Evolutionary conservation across 2,797 vertebrate genomes (phyloP), one percentile per base, ranked within the genome.

Genomic region (Menidia menidia): DNA sequence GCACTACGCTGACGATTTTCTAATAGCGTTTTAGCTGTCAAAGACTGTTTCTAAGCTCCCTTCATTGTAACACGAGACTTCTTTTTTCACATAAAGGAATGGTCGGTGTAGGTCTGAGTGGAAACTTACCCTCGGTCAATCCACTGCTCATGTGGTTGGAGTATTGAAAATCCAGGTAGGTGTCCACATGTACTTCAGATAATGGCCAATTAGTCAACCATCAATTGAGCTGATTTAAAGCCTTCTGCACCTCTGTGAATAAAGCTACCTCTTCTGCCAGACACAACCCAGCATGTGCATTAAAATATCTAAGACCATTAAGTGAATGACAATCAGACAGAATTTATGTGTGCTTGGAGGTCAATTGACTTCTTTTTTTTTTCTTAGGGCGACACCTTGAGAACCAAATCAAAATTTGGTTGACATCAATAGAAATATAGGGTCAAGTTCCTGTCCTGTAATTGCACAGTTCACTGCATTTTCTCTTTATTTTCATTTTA

Each of bases 41-140:
- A 48, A 55, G 4, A 12, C 32, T 39, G 2, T 39, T 59, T 32
- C 44, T 25, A 25, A 25, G 2, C 25, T 25, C 25, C 25, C 2
- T 25, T 25, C 14, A n/a, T 48, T 51, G 14, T 80, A 65, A 56
- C 16, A 0, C 30, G 3, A 52, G 42, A 2, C 4, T 19, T 74
- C 6, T 63, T 3, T 15, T 75, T 51, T 79, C 9, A 73, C 7
- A 85, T 86, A 83, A 92, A 99, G 98, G 98, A 99, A 99, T 86
- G 98, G 98, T 48, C 97, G 97, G 86, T 98, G 97, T 93, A 96
- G 97, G 92, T 99, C 98, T 82, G 98, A 99, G 88, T 99, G 98
- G 98, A 99, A 99, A 93, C 98, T 99, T 87, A 96, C 96, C 85
- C 91, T 99, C 75, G 95, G 95, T 74, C 96, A 96, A 89, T 95